Percentiles rank a stretch among this genome's conserved stretches.
Evolutionary conservation across 2,113 vertebrate species (phyloP).

Genomic region (Numenius arquata): DNA sequence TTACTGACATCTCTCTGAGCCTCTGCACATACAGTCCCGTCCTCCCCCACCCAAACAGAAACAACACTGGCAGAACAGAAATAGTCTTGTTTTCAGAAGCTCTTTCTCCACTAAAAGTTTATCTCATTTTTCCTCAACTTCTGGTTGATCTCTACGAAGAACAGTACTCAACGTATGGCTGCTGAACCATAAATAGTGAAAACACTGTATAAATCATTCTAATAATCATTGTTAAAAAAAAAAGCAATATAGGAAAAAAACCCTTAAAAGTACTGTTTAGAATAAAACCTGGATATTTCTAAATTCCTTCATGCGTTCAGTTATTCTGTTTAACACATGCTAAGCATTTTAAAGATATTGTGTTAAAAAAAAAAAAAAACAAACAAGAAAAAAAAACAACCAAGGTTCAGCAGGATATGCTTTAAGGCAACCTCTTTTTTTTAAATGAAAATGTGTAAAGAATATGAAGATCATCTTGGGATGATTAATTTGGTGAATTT

Average conservation of each 20-base stretch:
- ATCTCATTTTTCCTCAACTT: background rate
- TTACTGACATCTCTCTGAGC: background rate
- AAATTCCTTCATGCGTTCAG: background rate
- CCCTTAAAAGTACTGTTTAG: background rate
- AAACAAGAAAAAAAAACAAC: background rate
- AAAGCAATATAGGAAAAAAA: background rate
- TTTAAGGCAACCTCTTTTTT: background rate
- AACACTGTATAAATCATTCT: background rate
- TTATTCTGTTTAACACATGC: background rate
- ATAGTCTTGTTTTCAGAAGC: background rate
- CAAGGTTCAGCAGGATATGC: background rate
- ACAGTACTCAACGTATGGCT: background rate
- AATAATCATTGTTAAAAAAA: background rate
- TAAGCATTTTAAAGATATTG: background rate
- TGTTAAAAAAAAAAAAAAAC: background rate
- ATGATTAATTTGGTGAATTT: background rate
- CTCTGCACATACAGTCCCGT: accelerated
- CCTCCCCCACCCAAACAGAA: background rate
- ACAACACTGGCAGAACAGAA: background rate
- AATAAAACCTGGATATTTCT: background rate
- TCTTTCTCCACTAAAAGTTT: background rate
- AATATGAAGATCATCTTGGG: background rate
- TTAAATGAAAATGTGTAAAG: background rate
- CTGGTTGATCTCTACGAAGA: background rate
- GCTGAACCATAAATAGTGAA: background rate